Conservation (phyloP, 1,140 invertebrate genomes). For the Pentalonia nigronervosa region DNA sequence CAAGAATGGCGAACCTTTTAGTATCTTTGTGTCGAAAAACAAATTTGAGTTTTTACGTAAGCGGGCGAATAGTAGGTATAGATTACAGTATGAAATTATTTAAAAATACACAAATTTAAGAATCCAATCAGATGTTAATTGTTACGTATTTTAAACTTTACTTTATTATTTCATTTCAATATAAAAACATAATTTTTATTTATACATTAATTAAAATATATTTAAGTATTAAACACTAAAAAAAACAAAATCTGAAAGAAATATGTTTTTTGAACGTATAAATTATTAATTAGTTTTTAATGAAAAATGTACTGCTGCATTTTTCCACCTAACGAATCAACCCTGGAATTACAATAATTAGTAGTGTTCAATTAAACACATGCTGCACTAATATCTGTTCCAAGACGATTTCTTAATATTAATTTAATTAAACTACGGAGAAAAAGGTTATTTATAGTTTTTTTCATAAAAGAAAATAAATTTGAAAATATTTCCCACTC, state of each 20-base stretch:
- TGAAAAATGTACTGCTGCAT: background rate
- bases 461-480: too few relatives aligned
- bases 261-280: background rate
- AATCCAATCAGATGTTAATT: background rate
- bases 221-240: background rate
- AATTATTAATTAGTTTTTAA: background rate
- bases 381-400: background rate
- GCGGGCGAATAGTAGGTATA: too few relatives aligned
- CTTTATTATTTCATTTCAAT: background rate
- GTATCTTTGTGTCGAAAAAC: background rate
- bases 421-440: too few relatives aligned
- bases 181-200: background rate
- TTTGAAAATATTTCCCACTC: too few relatives aligned
- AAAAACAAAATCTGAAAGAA: background rate
- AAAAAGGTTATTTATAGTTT: too few relatives aligned
- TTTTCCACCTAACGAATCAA: background rate
- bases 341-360: background rate
- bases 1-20: background rate
- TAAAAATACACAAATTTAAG: background rate
- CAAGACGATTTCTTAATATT: background rate
- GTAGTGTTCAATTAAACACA: background rate
- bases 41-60: background rate
- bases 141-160: background rate
- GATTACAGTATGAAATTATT: background rate
- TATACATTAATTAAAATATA: too few relatives aligned